Conservation (phyloP, 2,113 vertebrate genomes). For the Tachysurus fulvidraco region DNA sequence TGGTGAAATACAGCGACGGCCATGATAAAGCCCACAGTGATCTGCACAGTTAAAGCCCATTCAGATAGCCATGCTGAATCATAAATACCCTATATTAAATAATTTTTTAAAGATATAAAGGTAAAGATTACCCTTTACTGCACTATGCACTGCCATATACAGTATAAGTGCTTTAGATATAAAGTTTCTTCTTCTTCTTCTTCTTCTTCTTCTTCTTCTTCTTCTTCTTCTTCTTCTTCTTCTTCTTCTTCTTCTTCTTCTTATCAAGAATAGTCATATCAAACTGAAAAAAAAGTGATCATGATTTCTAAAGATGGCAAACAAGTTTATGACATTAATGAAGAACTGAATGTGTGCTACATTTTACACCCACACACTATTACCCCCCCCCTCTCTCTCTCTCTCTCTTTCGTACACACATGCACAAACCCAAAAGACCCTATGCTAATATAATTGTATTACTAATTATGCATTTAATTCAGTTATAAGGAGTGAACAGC, state of each 20-base stretch:
- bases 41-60: no score
- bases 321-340: not conserved
- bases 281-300: not conserved
- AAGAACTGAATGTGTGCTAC: not conserved
- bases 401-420: constrained; percentile 42
- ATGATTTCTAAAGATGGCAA: not conserved
- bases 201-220: not conserved
- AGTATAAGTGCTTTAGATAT: not conserved
- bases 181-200: not conserved
- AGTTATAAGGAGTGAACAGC: constrained; percentile 98
- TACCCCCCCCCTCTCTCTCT: not conserved
- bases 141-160: not conserved
- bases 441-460: constrained; percentile 87
- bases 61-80: no score
- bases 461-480: constrained; percentile 98
- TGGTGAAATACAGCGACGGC: no score
- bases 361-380: not conserved
- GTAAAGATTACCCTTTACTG: not conserved
- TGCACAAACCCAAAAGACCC: constrained; percentile 80
- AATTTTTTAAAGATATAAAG: no score
- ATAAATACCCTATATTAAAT: not conserved
- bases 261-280: no score
- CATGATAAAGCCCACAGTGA: constrained; percentile 29
- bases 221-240: not conserved
- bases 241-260: no score